These are phyloP conservation scores for Melanchra persicariae DNA, from an alignment of 2,888 invertebrate genomes.

Conservation along the genomic window DNA sequence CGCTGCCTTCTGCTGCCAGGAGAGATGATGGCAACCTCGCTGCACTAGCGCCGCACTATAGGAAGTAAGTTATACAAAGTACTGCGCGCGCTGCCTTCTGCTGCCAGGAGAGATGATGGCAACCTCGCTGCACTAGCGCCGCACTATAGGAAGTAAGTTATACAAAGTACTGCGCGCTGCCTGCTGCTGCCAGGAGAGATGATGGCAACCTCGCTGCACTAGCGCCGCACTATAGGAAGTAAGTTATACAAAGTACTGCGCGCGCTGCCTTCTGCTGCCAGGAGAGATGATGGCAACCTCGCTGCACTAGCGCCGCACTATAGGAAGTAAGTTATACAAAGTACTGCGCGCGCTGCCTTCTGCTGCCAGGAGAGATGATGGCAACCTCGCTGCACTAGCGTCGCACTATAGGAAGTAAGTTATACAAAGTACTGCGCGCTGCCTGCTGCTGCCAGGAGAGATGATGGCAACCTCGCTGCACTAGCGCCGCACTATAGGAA, in stretches of 20 bases:
- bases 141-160: slow-evolving; percentile 90
- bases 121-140: slow-evolving; percentile 90
- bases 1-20: slow-evolving; percentile 90
- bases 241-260: slow-evolving; percentile 89
- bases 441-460: slow-evolving; percentile 90
- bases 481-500: slow-evolving; percentile 91
- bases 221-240: slow-evolving; percentile 91
- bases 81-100: slow-evolving; percentile 90
- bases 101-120: slow-evolving; percentile 91
- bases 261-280: slow-evolving; percentile 90
- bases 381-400: slow-evolving; percentile 89
- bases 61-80: slow-evolving; percentile 90
- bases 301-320: slow-evolving; percentile 91
- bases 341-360: slow-evolving; percentile 91
- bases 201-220: slow-evolving; percentile 89
- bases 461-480: slow-evolving; percentile 89
- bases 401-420: slow-evolving; percentile 91
- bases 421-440: slow-evolving; percentile 90
- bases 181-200: slow-evolving; percentile 91
- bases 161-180: slow-evolving; percentile 90
- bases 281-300: slow-evolving; percentile 90
- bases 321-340: slow-evolving; percentile 88
- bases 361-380: slow-evolving; percentile 91
- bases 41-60: slow-evolving; percentile 90
- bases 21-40: slow-evolving; percentile 90